Evolutionary conservation across 1,140 invertebrate species (phyloP).

Genomic region (Solen grandis): DNA sequence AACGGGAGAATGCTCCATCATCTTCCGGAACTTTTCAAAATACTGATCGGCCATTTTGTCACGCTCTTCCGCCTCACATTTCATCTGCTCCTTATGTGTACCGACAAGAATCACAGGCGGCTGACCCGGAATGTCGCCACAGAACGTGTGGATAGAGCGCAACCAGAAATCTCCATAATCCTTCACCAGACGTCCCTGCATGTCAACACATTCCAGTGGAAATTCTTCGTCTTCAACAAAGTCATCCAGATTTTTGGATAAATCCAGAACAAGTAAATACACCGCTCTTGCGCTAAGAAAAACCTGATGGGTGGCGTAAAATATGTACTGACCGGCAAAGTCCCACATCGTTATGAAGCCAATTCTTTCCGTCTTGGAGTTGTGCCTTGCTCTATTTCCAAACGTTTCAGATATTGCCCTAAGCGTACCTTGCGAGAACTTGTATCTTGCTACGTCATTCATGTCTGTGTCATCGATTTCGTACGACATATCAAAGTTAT

Average conservation of each 20-base stretch:
- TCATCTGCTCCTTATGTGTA: conserved; percentile 19
- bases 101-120: conserved; percentile 48
- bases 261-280: conserved; percentile 42
- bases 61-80: neutral
- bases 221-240: conserved; percentile 44
- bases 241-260: conserved; percentile 33
- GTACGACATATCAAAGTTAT: neutral
- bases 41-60: conserved; percentile 3
- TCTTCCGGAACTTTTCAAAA: conserved; percentile 37
- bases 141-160: conserved; percentile 47
- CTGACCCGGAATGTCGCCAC: conserved; percentile 40
- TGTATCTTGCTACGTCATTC: conserved; percentile 37
- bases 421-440: conserved; percentile 37
- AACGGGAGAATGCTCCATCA: conserved; percentile 38
- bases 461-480: conserved; percentile 33
- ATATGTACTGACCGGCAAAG: conserved; percentile 50
- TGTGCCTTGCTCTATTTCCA: conserved; percentile 15
- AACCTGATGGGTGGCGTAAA: conserved; percentile 54
- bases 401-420: conserved; percentile 30
- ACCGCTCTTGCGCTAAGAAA: conserved; percentile 42
- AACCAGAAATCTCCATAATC: conserved; percentile 50
- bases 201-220: conserved; percentile 21
- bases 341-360: conserved; percentile 50
- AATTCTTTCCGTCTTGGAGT: conserved; percentile 11
- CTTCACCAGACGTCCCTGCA: conserved; percentile 23